Conservation (phyloP, 2,888 invertebrate species). For the Acrobasis consociella region DNA sequence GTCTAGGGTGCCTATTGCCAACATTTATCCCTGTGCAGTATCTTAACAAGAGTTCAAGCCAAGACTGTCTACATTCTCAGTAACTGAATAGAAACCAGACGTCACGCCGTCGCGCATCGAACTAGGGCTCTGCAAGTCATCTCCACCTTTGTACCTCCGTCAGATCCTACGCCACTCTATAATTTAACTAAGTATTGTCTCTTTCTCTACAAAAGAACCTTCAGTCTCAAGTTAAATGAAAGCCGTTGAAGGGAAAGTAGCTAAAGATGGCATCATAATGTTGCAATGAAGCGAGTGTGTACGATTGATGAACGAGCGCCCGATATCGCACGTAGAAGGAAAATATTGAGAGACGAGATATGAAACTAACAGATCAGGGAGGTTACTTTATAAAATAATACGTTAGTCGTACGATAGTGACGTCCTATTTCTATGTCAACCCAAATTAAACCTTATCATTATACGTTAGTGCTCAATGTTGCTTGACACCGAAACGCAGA, state of each 20-base stretch:
- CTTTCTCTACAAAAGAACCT: background rate
- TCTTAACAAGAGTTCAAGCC: no score
- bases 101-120: background rate
- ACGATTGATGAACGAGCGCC: background rate
- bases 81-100: background rate
- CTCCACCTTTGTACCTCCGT: background rate
- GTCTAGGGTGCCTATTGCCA: no score
- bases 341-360: background rate
- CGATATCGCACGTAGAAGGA: background rate
- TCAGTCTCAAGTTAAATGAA: background rate
- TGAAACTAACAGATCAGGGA: background rate
- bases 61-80: no score
- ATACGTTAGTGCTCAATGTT: no score
- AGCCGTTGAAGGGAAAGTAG: slow-evolving; percentile 1
- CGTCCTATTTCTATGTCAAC: no score
- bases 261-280: background rate
- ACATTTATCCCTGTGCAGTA: no score
- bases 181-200: slow-evolving; percentile 3
- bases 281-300: background rate
- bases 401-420: no score
- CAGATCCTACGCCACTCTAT: background rate
- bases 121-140: slow-evolving; percentile 5
- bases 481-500: no score
- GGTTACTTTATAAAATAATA: no score
- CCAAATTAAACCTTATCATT: no score